These are phyloP conservation scores for Holocentrus rufus DNA, from an alignment of 2,797 vertebrate genomes.

Conservation along the genomic window DNA sequence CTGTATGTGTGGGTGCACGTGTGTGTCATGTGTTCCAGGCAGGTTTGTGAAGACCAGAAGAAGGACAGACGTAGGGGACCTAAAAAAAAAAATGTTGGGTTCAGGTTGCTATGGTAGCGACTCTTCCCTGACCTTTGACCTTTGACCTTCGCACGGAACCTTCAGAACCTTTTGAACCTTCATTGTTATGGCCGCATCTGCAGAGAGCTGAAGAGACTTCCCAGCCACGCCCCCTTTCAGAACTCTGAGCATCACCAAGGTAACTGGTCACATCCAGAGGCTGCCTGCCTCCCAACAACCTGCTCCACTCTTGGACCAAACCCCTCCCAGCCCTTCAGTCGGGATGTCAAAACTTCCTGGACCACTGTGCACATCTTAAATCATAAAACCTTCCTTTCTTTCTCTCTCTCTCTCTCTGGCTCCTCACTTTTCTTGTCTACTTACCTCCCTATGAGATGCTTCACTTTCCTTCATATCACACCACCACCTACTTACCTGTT, in stretches of 20 bases:
- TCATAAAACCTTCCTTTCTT: too few species aligned
- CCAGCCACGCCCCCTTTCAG: conserved; percentile 11
- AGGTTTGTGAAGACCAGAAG: conserved; percentile 73
- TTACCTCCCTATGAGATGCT: background rate
- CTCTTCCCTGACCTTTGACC: conserved; percentile 74
- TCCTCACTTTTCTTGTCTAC: background rate
- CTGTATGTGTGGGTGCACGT: background rate
- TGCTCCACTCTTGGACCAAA: conserved; percentile 60
- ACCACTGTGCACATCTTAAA: conserved; percentile 21
- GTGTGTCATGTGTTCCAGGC: conserved; percentile 21
- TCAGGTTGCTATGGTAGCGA: conserved; percentile 66
- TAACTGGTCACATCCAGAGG: conserved; percentile 54
- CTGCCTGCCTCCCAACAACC: conserved; percentile 33
- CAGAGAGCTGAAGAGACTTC: conserved; percentile 57
- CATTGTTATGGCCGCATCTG: conserved; percentile 63
- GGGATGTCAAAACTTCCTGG: conserved; percentile 21
- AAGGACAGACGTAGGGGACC: conserved; percentile 58
- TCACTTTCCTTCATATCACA: background rate
- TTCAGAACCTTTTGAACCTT: conserved; percentile 51
- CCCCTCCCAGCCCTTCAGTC: conserved; percentile 28
- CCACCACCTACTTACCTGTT: background rate
- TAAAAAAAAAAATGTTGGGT: conserved; percentile 41
- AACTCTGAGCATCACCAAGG: conserved; percentile 49
- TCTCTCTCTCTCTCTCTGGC: background rate
- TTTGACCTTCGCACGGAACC: conserved; percentile 61